Conservation (phyloP, 2,888 invertebrate species). For the Zygothrica quintamaculata region DNA sequence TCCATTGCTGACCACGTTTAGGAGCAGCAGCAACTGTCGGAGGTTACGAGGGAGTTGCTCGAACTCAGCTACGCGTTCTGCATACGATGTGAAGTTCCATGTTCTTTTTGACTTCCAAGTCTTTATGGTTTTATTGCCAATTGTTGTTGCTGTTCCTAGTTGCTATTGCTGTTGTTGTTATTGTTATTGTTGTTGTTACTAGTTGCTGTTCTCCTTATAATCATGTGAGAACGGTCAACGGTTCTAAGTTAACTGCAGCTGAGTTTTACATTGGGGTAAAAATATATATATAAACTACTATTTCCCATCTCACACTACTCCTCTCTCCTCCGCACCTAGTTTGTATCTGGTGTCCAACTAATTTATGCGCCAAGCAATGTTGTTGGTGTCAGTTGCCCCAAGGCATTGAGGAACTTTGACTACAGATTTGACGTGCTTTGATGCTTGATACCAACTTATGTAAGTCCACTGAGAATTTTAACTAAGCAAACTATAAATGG, state of each 20-base stretch:
- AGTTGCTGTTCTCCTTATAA: slow-evolving; percentile 30
- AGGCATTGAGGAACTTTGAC: slow-evolving; percentile 25
- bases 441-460: not conserved
- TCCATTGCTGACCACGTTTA: slow-evolving; percentile 19
- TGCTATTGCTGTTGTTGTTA: slow-evolving; percentile 28
- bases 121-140: slow-evolving; percentile 40
- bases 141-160: slow-evolving; percentile 41
- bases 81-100: slow-evolving; percentile 41
- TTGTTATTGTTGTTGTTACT: slow-evolving; percentile 7
- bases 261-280: slow-evolving; percentile 9
- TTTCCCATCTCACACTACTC: slow-evolving; percentile 23
- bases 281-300: slow-evolving; percentile 8
- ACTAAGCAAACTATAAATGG: too few species aligned
- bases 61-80: slow-evolving; percentile 38
- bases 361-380: slow-evolving; percentile 49
- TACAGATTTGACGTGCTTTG: slow-evolving; percentile 8
- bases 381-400: slow-evolving; percentile 19
- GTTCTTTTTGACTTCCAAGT: slow-evolving; percentile 28
- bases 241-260: slow-evolving; percentile 35
- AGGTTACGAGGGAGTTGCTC: not conserved
- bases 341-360: slow-evolving; percentile 49
- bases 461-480: too few species aligned
- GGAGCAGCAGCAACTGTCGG: not conserved
- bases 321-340: slow-evolving; percentile 25
- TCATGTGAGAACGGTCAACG: slow-evolving; percentile 71